Conservation (phyloP, 2,797 vertebrate genomes). For the Fratercula arctica region DNA sequence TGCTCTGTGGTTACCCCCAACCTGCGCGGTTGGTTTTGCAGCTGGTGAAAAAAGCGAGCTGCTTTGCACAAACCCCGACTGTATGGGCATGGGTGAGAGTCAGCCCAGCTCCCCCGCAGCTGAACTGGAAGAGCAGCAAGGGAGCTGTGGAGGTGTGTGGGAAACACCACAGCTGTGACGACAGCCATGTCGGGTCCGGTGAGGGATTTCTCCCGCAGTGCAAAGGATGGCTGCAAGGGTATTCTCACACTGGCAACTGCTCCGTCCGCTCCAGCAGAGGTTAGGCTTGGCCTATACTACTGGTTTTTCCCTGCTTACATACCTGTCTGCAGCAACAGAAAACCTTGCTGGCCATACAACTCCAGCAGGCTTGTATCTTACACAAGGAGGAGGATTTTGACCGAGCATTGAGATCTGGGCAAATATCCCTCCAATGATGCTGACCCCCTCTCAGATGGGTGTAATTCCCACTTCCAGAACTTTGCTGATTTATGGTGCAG, state of each 20-base stretch:
- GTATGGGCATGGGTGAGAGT: background rate
- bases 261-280: background rate
- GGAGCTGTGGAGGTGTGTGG: background rate
- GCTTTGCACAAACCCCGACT: background rate
- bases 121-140: background rate
- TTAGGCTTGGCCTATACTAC: background rate
- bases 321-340: background rate
- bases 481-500: background rate
- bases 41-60: background rate
- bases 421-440: background rate
- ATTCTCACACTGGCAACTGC: background rate
- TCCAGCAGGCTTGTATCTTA: background rate
- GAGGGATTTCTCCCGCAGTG: background rate
- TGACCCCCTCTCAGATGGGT: background rate
- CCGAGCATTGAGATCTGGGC: background rate
- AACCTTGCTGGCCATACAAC: background rate
- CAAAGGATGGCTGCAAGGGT: background rate
- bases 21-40: background rate
- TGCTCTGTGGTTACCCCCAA: background rate
- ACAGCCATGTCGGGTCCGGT: background rate
- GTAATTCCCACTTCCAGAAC: background rate
- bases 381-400: background rate
- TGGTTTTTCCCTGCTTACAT: background rate
- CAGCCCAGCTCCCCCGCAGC: background rate
- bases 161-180: accelerated